A percentile compares a stretch with the other conserved stretches of the same genome.
Conservation (phyloP, 1,140 invertebrate species). For the Aphis craccivora region DNA sequence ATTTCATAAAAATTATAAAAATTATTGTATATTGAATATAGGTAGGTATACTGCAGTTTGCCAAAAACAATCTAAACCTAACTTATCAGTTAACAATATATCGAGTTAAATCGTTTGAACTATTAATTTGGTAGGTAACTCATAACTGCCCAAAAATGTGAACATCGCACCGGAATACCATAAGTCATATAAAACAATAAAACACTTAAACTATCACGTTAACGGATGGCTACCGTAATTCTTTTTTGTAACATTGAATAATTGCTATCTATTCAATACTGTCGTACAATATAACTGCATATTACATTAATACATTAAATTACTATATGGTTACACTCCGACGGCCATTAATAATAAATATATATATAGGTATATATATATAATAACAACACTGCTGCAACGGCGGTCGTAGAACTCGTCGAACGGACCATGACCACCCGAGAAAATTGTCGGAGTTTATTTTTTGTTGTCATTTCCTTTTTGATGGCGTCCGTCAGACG, state of each 20-base stretch:
- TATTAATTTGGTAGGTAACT: background rate
- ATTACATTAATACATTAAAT: background rate
- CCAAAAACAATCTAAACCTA: background rate
- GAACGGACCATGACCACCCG: constrained; percentile 28
- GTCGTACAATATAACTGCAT: background rate
- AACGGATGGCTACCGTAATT: background rate
- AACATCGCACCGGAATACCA: background rate
- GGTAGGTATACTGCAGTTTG: background rate
- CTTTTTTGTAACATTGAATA: background rate
- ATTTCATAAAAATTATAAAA: background rate
- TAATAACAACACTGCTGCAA: background rate
- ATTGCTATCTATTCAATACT: too few species aligned
- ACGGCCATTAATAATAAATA: background rate
- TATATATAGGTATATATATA: constrained; percentile 7
- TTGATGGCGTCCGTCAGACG: background rate
- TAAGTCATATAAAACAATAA: background rate
- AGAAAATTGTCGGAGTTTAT: background rate
- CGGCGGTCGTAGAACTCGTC: background rate
- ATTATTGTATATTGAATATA: background rate
- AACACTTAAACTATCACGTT: background rate
- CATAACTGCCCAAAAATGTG: background rate
- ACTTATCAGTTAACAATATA: background rate
- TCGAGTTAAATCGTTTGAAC: background rate
- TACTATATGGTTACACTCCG: background rate
- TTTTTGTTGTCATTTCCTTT: constrained; percentile 39